phyloP scores from a whole-genome alignment of 2,797 vertebrate species.

The Cuculus canorus region DNA sequence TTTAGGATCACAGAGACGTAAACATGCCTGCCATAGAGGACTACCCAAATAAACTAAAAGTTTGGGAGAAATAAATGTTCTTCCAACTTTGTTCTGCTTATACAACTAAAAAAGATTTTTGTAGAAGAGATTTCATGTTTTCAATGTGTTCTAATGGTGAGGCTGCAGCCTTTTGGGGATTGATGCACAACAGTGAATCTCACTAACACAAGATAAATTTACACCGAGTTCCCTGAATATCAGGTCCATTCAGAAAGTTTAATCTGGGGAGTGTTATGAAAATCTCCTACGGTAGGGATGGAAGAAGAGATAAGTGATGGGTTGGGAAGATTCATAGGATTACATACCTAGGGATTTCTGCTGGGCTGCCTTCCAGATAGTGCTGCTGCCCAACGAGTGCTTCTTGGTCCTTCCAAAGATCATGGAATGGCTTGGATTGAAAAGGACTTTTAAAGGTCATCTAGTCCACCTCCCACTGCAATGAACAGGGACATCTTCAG shows the following conservation, averaged over 20 bases:
- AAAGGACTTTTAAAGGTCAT: too few relatives aligned
- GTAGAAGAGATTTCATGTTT: neutral
- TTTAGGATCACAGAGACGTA: conserved; percentile 14
- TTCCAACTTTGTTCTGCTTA: neutral
- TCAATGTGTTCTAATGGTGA: neutral
- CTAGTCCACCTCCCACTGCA: too few relatives aligned
- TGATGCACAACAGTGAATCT: neutral
- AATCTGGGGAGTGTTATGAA: neutral
- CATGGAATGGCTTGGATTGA: too few relatives aligned
- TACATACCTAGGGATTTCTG: neutral
- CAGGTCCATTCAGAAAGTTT: neutral
- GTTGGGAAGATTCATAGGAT: neutral
- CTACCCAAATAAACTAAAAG: neutral
- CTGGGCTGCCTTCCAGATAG: neutral
- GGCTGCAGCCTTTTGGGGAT: neutral
- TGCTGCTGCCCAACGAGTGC: neutral
- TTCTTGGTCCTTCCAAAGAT: neutral
- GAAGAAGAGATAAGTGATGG: neutral
- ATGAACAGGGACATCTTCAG: too few relatives aligned
- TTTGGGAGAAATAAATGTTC: neutral
- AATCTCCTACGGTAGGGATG: neutral
- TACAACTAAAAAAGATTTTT: neutral
- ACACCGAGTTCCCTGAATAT: neutral
- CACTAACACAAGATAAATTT: neutral
- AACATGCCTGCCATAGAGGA: neutral